phyloP scores from a whole-genome alignment of 1,140 invertebrate genomes.

The Brachionus calyciflorus region DNA sequence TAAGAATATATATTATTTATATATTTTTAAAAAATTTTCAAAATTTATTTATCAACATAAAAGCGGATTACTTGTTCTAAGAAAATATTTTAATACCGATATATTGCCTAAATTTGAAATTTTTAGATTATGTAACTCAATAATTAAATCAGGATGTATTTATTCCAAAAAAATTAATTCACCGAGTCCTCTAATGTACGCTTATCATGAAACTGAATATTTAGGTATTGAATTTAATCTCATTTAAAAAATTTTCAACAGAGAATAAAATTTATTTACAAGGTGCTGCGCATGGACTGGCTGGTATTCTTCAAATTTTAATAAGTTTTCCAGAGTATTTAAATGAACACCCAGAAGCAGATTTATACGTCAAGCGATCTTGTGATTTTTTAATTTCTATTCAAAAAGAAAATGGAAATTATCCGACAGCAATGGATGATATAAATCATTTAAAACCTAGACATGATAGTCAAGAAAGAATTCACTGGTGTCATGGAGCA shows the following conservation, averaged over 20 bases:
- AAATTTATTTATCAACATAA: conserved; percentile 60
- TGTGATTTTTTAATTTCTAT: conserved; percentile 67
- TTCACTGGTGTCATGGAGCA: conserved; percentile 86
- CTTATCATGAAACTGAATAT: conserved; percentile 42
- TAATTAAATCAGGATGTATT: conserved; percentile 16
- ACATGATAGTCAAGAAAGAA: conserved; percentile 63
- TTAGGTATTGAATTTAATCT: neutral
- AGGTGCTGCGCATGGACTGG: conserved; percentile 80
- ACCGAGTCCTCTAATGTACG: conserved; percentile 43
- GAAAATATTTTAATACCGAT: conserved; percentile 21
- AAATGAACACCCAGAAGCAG: conserved; percentile 62
- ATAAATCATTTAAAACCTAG: conserved; percentile 56
- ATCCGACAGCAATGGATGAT: conserved; percentile 74
- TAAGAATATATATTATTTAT: neutral
- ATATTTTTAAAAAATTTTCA: conserved; percentile 65
- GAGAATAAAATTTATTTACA: neutral
- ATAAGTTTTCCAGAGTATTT: conserved; percentile 69
- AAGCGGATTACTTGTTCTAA: conserved; percentile 16
- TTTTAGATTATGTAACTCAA: conserved; percentile 23
- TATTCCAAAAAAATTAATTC: conserved; percentile 17
- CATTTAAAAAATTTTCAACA: neutral
- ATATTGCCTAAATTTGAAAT: conserved; percentile 32
- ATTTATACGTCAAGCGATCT: conserved; percentile 63
- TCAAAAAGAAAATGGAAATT: conserved; percentile 72
- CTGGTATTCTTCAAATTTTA: conserved; percentile 72